Evolutionary conservation across 2,113 vertebrate species (phyloP), one percentile per base, ranked within the genome.

Genomic region (Gila orcuttii): DNA sequence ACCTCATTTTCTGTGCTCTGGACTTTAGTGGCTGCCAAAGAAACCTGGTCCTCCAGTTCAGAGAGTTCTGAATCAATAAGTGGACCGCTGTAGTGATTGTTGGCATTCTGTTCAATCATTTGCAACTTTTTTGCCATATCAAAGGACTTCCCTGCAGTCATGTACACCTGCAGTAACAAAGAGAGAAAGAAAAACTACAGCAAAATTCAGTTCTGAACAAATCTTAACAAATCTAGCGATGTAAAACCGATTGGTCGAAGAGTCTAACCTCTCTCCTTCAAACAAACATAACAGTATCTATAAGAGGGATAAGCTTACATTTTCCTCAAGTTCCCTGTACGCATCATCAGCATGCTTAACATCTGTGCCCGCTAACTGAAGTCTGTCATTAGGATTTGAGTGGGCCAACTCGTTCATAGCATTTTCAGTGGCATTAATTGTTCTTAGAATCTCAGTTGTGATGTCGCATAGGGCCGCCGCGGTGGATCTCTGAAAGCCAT

Each of bases 41-140:
- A 95, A 91, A 97, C 95, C 84, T 95, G 96, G 85, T 96, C 97
- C 90, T 98, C 97, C 92, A 99, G 95, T 86, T 97, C 96, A 0
- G 94, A 96, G 33, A 99, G 94, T 89, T 99, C 96, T 0, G 96
- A 95, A 77, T 96, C 96, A 0, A 95, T 94, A 0, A 95, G 90
- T 71, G 94, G 91, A 0, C 92, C 86, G 0, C 6, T 10, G 8
- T 94, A 93, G 5, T 60, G 93, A 25, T 93, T 93, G 55, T 89
- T 93, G 23, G 87, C 31, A 0, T 88, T 92, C 10, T 93, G 94
- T 85, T 95, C 93, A 0, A 95, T 92, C 0, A 90, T 91, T n/a
- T 52, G 85, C 21, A 95, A 90, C 33, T 92, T 94, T 9, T 50
- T 76, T 77, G 91, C 93, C 87, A 95, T 88, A 1, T 91, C 87